Percentiles rank a stretch among this genome's conserved stretches.
phyloP scores from a whole-genome alignment of 2,888 invertebrate genomes.

The Ceramica pisi region DNA sequence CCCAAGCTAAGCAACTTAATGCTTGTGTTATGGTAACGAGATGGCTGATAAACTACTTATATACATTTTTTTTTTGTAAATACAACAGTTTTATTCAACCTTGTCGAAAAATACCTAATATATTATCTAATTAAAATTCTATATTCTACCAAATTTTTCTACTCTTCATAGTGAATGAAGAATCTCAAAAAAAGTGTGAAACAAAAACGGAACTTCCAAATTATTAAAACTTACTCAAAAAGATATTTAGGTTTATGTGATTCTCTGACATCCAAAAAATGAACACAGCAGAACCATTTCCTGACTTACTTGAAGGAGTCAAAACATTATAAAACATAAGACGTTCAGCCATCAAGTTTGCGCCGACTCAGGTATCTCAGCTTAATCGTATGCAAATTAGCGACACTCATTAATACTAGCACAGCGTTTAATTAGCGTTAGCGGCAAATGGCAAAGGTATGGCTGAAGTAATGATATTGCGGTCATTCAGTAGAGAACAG shows the following conservation, averaged over 20 bases:
- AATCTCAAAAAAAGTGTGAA: too few relatives aligned
- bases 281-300: neutral
- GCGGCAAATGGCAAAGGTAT: slow-evolving; percentile 10
- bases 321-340: slow-evolving; percentile 14
- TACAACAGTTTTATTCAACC: too few relatives aligned
- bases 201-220: too few relatives aligned
- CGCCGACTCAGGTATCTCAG: slow-evolving; percentile 18
- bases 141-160: too few relatives aligned
- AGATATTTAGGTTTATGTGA: neutral
- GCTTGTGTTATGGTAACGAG: too few relatives aligned
- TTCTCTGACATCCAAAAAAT: neutral
- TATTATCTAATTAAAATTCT: too few relatives aligned
- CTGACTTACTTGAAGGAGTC: neutral
- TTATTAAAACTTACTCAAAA: neutral
- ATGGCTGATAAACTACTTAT: too few relatives aligned
- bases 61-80: too few relatives aligned
- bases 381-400: slow-evolving; percentile 49
- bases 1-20: too few relatives aligned
- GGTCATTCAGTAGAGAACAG: neutral
- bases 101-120: too few relatives aligned
- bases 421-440: slow-evolving; percentile 58
- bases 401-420: slow-evolving; percentile 57
- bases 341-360: slow-evolving; percentile 7
- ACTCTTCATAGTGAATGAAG: too few relatives aligned
- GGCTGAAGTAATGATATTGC: slow-evolving; percentile 16